Conservation (phyloP, 2,797 vertebrate genomes). For the Anabas testudineus region DNA sequence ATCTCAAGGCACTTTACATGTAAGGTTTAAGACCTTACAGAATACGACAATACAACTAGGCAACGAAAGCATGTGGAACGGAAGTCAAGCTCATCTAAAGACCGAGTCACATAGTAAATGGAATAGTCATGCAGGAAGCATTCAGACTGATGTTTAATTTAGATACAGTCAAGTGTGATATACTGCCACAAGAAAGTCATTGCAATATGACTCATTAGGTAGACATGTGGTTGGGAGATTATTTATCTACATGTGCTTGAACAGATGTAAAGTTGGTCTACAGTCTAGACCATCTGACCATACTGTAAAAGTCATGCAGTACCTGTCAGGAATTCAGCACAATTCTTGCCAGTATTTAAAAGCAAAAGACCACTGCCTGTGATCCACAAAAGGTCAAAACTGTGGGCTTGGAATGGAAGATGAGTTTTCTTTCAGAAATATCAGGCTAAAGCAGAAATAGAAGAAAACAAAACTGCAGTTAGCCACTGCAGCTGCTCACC, state of each 20-base stretch:
- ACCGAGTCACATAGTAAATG: conserved; percentile 43
- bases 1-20: too few relatives aligned
- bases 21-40: too few relatives aligned
- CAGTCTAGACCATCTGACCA: neutral
- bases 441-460: too few relatives aligned
- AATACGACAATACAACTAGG: too few relatives aligned
- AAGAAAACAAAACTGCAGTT: neutral
- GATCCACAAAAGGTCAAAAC: neutral
- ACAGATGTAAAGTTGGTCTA: neutral
- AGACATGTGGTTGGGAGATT: conserved; percentile 5
- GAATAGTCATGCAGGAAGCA: conserved; percentile 36
- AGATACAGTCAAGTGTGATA: conserved; percentile 30
- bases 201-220: conserved; percentile 35
- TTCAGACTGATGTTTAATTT: conserved; percentile 5
- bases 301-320: conserved; percentile 23
- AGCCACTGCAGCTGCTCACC: neutral
- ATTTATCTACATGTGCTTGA: conserved; percentile 1
- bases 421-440: conserved; percentile 1
- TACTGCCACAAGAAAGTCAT: conserved; percentile 24
- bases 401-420: neutral
- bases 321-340: conserved; percentile 19
- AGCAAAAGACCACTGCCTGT: neutral
- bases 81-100: conserved; percentile 24
- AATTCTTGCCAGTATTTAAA: conserved; percentile 8
- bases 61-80: too few relatives aligned